Evolutionary conservation across 2,888 invertebrate genomes (phyloP).

Genomic region (Protodeltote pygarga): DNA sequence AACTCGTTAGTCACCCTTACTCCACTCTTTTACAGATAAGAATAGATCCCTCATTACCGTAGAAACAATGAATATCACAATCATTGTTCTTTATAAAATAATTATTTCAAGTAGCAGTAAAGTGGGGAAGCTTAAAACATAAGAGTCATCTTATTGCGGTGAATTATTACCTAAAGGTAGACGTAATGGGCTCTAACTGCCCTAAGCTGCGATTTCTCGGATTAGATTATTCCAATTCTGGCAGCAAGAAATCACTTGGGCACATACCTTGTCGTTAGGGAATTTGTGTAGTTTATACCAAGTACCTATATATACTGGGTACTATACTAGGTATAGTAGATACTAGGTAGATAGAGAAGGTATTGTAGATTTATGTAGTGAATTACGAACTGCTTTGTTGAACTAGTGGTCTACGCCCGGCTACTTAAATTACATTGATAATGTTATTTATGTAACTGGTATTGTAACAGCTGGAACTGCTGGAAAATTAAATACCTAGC

Average conservation of each 20-base stretch:
- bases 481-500: no score
- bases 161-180: conserved; percentile 56
- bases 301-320: no score
- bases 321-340: no score
- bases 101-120: conserved; percentile 41
- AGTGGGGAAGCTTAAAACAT: conserved; percentile 32
- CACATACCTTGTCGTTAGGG: conserved; percentile 63
- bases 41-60: conserved; percentile 50
- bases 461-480: no score
- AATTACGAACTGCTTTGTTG: no score
- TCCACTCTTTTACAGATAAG: conserved; percentile 34
- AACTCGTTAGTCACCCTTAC: conserved; percentile 49
- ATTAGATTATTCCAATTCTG: conserved; percentile 70
- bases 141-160: conserved; percentile 41
- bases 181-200: conserved; percentile 59
- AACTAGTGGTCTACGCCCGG: no score
- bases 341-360: no score
- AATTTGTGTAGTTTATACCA: conserved; percentile 47
- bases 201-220: conserved; percentile 60
- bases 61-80: conserved; percentile 48
- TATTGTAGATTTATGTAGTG: no score
- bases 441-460: no score
- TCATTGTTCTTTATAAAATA: conserved; percentile 47
- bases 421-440: no score
- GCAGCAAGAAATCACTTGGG: conserved; percentile 69